A percentile compares a stretch with the other conserved stretches of the same genome.
Conservation (phyloP, 2,113 vertebrate genomes). For the Acrocephalus kingi region DNA sequence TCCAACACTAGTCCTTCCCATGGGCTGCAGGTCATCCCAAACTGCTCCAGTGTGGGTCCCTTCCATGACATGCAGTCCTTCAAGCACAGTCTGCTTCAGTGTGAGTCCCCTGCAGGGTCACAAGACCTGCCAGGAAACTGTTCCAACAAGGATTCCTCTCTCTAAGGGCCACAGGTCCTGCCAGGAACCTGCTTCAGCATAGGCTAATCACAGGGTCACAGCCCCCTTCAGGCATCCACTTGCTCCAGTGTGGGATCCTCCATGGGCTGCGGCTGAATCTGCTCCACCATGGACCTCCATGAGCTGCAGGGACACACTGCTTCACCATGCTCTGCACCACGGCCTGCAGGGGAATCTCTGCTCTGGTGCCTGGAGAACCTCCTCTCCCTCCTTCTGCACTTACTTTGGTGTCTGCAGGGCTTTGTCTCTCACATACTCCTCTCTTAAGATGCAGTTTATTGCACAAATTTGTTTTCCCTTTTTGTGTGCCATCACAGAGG, state of each 20-base stretch:
- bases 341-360: background rate
- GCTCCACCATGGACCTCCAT: background rate
- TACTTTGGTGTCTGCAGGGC: background rate
- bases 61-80: background rate
- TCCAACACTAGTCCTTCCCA: background rate
- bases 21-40: background rate
- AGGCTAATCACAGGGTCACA: background rate
- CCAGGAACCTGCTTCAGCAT: background rate
- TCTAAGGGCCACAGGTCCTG: background rate
- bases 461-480: background rate
- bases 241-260: background rate
- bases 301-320: background rate
- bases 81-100: background rate
- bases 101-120: no score
- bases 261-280: background rate
- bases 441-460: background rate
- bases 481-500: background rate
- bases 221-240: background rate
- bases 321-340: rapidly evolving
- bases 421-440: background rate
- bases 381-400: background rate
- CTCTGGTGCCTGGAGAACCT: background rate
- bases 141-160: background rate
- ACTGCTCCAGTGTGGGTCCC: background rate
- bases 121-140: background rate